phyloP scores from a whole-genome alignment of 1,140 invertebrate species.

The Megalopta genalis region DNA sequence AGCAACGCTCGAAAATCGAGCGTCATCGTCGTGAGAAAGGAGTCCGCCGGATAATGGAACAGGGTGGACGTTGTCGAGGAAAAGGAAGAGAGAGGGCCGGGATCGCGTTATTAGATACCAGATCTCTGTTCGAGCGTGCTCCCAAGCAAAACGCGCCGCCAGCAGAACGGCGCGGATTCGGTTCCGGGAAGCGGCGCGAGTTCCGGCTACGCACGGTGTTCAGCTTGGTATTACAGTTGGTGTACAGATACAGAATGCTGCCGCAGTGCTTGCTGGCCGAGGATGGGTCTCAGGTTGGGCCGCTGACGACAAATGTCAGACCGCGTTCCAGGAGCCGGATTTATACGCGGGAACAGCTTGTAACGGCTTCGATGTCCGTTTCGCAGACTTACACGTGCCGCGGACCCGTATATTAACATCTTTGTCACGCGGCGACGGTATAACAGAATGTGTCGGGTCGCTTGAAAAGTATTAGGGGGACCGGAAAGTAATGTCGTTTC shows the following conservation, averaged over 20 bases:
- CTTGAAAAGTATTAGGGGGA: too few species aligned
- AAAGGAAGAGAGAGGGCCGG: slow-evolving; percentile 28
- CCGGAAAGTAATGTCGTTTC: too few species aligned
- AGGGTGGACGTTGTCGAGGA: slow-evolving; percentile 30
- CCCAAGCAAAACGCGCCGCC: slow-evolving; percentile 68
- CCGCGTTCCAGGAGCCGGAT: slow-evolving; percentile 37
- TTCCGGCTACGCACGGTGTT: slow-evolving; percentile 73
- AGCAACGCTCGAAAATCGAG: slow-evolving; percentile 25
- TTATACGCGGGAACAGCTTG: slow-evolving; percentile 22
- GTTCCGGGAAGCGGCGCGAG: slow-evolving; percentile 73
- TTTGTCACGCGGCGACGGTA: too few species aligned
- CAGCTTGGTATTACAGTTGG: slow-evolving; percentile 16
- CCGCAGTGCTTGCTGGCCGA: slow-evolving; percentile 17
- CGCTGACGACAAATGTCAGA: slow-evolving; percentile 52
- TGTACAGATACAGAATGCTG: slow-evolving; percentile 22
- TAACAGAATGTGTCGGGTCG: too few species aligned
- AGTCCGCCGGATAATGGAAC: slow-evolving; percentile 1
- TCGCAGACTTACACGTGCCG: not conserved
- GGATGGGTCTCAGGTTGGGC: slow-evolving; percentile 55
- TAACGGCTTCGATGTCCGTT: slow-evolving; percentile 4
- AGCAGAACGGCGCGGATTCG: slow-evolving; percentile 66
- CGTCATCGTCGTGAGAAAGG: slow-evolving; percentile 28
- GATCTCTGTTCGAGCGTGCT: slow-evolving; percentile 66
- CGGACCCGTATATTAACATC: too few species aligned
- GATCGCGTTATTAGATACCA: slow-evolving; percentile 73